phyloP scores from a whole-genome alignment of 2,888 invertebrate species.

The Strigamia crassipes region DNA sequence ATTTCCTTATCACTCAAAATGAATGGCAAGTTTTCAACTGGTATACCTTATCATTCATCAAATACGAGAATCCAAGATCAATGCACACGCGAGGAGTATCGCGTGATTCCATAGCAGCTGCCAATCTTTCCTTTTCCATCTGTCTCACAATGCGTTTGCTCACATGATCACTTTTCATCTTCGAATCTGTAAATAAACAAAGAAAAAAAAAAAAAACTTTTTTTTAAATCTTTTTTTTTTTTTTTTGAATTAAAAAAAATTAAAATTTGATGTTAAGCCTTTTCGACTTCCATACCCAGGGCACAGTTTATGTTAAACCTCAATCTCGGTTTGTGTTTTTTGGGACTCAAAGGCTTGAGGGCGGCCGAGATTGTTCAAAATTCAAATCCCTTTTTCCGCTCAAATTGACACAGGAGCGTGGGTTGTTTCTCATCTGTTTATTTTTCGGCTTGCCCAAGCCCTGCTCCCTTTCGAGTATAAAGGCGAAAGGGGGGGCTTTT shows the following conservation, averaged over 20 bases:
- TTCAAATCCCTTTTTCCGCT: constrained; percentile 32
- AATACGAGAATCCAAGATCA: constrained; percentile 50
- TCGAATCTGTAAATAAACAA: neutral
- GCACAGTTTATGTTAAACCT: neutral
- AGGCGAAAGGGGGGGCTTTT: neutral
- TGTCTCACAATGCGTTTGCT: constrained; percentile 19
- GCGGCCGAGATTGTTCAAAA: constrained; percentile 34
- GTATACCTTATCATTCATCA: constrained; percentile 50
- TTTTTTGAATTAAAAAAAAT: too few species aligned
- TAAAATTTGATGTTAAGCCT: neutral
- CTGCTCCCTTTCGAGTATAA: constrained; percentile 10
- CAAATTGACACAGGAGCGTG: constrained; percentile 31
- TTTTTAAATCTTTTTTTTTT: too few species aligned
- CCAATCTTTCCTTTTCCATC: constrained; percentile 13
- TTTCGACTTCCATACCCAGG: neutral
- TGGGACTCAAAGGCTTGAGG: constrained; percentile 32
- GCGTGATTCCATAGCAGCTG: neutral
- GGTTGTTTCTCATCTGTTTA: constrained; percentile 31
- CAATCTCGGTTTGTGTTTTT: constrained; percentile 32
- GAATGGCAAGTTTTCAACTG: too few species aligned
- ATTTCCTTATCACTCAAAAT: neutral
- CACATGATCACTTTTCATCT: neutral
- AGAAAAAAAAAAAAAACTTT: too few species aligned
- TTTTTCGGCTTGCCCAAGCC: constrained; percentile 23
- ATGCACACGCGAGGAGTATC: constrained; percentile 49